These are phyloP conservation scores for Elysia chlorotica DNA, from an alignment of 1,140 invertebrate genomes.

Conservation along the genomic window DNA sequence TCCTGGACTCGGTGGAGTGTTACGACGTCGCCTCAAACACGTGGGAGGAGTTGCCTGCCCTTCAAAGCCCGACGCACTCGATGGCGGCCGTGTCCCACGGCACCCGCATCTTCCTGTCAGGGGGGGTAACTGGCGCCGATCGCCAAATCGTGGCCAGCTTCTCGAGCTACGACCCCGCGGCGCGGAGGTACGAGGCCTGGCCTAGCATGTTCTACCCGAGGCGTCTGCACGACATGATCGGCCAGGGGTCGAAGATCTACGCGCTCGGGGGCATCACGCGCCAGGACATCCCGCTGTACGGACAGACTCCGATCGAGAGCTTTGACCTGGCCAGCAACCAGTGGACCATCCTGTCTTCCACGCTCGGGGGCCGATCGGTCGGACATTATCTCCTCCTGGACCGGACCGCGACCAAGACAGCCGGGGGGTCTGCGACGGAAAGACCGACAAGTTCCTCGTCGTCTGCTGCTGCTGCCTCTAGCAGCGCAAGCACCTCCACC, in stretches of 20 bases:
- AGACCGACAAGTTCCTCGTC: too few relatives aligned
- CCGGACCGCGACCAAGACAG: too few relatives aligned
- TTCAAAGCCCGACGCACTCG: constrained; percentile 67
- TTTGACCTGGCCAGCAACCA: constrained; percentile 50
- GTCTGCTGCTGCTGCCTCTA: too few relatives aligned
- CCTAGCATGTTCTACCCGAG: constrained; percentile 58
- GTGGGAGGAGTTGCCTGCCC: constrained; percentile 77
- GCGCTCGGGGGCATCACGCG: constrained; percentile 57
- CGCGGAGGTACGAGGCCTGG: constrained; percentile 45
- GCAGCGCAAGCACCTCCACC: too few relatives aligned
- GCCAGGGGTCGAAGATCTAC: constrained; percentile 45
- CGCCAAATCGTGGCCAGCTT: constrained; percentile 52
- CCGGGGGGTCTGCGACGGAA: too few relatives aligned
- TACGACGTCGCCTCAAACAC: constrained; percentile 79
- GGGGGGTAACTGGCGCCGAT: constrained; percentile 53
- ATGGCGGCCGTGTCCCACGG: constrained; percentile 42
- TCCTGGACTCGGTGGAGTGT: constrained; percentile 79
- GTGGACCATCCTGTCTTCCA: constrained; percentile 58
- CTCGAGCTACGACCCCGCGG: constrained; percentile 43
- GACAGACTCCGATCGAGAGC: constrained; percentile 58
- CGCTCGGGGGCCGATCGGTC: constrained; percentile 57
- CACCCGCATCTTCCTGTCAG: constrained; percentile 55
- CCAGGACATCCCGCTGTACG: constrained; percentile 48
- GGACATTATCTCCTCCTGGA: constrained; percentile 56
- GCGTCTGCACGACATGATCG: constrained; percentile 57